phyloP scores from a whole-genome alignment of 1,140 invertebrate species.

The Drosophila kanapiae region DNA sequence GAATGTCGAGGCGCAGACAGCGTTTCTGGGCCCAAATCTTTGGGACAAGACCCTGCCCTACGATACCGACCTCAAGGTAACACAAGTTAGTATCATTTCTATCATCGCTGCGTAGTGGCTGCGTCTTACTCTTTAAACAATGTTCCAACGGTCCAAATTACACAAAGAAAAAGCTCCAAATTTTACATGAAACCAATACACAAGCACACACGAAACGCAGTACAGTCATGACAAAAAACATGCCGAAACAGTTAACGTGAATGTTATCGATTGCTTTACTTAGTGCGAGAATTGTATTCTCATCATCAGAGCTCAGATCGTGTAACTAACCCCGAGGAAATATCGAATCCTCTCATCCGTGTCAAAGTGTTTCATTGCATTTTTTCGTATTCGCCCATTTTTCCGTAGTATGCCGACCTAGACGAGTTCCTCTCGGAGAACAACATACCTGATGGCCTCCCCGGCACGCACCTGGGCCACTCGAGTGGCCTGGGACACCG shows the following conservation, averaged over 20 bases:
- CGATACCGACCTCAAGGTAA: conserved; percentile 97
- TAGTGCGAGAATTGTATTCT: conserved; percentile 80
- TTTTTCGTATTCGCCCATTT: conserved; percentile 76
- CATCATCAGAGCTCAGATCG: conserved; percentile 65
- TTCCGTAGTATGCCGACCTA: conserved; percentile 93
- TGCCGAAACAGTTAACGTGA: conserved; percentile 47
- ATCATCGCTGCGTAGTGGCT: conserved; percentile 86
- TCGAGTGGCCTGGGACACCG: conserved; percentile 83
- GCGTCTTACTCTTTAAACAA: conserved; percentile 52
- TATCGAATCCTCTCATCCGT: conserved; percentile 6
- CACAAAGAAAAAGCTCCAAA: conserved; percentile 36
- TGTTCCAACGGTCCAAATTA: conserved; percentile 27
- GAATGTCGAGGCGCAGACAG: conserved; percentile 95
- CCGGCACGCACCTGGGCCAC: conserved; percentile 87
- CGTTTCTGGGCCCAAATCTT: conserved; percentile 96
- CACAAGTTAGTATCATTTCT: conserved; percentile 87
- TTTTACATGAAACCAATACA: conserved; percentile 14
- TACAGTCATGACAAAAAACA: conserved; percentile 53
- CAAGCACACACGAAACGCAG: conserved; percentile 5
- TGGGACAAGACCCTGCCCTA: conserved; percentile 97
- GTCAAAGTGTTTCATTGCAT: conserved; percentile 24
- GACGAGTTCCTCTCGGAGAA: conserved; percentile 98
- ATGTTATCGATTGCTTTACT: conserved; percentile 61
- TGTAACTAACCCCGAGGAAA: conserved; percentile 35
- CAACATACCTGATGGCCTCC: conserved; percentile 92